Evolutionary conservation across 2,113 vertebrate genomes (phyloP).

Genomic region (Lepisosteus oculatus): DNA sequence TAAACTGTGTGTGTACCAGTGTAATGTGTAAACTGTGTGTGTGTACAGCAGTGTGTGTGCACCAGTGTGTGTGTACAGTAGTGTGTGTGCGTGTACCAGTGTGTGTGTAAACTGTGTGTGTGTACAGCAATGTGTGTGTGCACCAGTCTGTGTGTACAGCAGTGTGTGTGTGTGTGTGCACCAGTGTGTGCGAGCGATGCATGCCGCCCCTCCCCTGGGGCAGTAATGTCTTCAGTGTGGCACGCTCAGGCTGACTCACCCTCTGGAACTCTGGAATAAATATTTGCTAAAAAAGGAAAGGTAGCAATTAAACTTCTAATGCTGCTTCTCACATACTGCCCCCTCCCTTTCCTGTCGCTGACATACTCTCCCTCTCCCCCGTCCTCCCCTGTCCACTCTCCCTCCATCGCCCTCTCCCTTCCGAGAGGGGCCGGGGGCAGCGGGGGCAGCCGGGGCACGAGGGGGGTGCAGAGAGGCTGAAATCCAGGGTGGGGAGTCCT

Average conservation of each 20-base stretch:
- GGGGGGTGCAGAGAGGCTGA: too few relatives aligned
- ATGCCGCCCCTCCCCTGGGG: too few relatives aligned
- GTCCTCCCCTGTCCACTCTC: not conserved
- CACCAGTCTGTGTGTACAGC: conserved; percentile 26
- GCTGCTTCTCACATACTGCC: not conserved
- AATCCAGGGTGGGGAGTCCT: too few relatives aligned
- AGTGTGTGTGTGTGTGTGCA: not conserved
- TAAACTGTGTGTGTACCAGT: too few relatives aligned
- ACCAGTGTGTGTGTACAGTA: not conserved
- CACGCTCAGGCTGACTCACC: conserved; percentile 1
- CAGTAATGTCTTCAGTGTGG: not conserved
- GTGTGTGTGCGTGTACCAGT: not conserved
- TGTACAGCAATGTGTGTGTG: not conserved
- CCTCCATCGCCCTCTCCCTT: too few relatives aligned
- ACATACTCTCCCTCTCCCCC: not conserved
- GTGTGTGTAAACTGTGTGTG: not conserved
- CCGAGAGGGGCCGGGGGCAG: too few relatives aligned
- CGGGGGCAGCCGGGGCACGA: too few relatives aligned
- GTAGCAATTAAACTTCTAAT: conserved; percentile 4
- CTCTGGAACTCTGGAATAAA: conserved; percentile 2
- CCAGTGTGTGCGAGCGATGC: too few relatives aligned
- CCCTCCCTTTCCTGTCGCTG: not conserved
- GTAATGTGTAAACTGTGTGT: not conserved
- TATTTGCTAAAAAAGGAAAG: conserved; percentile 4
- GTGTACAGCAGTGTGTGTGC: not conserved